Evolutionary conservation across 2,888 invertebrate genomes (phyloP), one percentile per base, ranked within the genome.

Genomic region (Diarsia dahlii): DNA sequence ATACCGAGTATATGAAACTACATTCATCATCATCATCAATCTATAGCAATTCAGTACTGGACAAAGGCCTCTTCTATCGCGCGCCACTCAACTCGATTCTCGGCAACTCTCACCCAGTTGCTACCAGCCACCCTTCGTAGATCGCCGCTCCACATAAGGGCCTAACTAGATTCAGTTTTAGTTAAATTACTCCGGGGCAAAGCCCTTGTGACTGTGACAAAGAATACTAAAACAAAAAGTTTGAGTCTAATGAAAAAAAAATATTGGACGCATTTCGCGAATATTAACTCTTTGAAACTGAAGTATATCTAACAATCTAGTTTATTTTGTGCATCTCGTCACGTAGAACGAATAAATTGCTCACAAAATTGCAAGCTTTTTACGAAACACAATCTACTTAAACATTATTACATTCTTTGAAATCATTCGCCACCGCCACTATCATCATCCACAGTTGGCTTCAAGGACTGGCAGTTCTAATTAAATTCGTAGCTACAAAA

Each of bases 121-220:
- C 39, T 39, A 39, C 39, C 39, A 39, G 39, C 39, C 39, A 39
- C 39, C 39, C 39, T 3, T 0, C 39, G 39, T 6, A 39, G 39
- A 39, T 39, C 39, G 39, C 5, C 39, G 39, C 39, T 3, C 39
- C 39, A 39, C 39, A 3, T 39, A 39, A 39, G 39, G 8, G 39
- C 39, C 8, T 39, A 39, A 39, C 39, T 39, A 39, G 8, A n/a
- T 46, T 54, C 12, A 15, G 13, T 8, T 56, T 34, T 18, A 34
- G 13, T 72, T 72, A 23, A 56, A 46, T 56, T 8, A n/a, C 45
- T 70, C 18, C n/a, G 5, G 1, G 12, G 1, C n/a, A 70, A 6
- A 58, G 58, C 8, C 13, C 28, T 71, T 71, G 71, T 18, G n/a
- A n/a, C n/a, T 46, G n/a, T 6, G 20, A 74, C 4, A 60, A 39